Evolutionary conservation across 2,797 vertebrate genomes (phyloP).

Genomic region (Cyclura pinguis): DNA sequence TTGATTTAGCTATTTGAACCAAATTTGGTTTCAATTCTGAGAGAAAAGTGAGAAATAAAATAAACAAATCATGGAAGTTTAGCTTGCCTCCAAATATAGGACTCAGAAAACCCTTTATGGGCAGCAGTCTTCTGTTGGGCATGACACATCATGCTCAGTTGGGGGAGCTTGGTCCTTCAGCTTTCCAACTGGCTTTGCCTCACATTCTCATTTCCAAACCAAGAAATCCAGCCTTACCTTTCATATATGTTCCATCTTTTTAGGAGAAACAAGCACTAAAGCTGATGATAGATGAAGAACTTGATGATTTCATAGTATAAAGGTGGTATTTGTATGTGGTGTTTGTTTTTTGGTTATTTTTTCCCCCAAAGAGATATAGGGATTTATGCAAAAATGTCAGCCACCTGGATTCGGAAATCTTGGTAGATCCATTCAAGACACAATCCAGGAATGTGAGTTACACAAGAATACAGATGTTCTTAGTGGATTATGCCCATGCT

Average conservation of each 20-base stretch:
- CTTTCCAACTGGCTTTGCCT: background rate
- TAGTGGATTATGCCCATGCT: conserved; percentile 23
- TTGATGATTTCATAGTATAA: background rate
- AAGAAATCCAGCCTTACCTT: background rate
- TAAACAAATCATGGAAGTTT: no score
- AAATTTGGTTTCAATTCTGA: no score
- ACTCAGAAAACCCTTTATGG: no score
- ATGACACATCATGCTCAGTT: background rate
- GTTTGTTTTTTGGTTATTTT: background rate
- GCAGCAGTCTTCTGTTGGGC: background rate
- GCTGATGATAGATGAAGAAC: background rate
- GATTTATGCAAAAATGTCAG: conserved; percentile 13
- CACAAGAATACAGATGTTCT: conserved; percentile 12
- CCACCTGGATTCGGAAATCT: conserved; percentile 23
- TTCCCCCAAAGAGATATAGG: background rate
- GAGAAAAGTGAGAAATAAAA: no score
- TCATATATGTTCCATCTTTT: conserved; percentile 3
- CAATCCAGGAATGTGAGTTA: conserved; percentile 15
- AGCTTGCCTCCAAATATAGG: no score
- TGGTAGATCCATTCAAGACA: conserved; percentile 4
- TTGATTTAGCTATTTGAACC: no score
- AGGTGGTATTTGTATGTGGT: background rate
- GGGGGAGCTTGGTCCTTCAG: background rate
- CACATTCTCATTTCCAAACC: background rate
- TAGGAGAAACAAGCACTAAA: background rate